phyloP scores from a whole-genome alignment of 2,888 invertebrate species.

The Saturnia pavonia region DNA sequence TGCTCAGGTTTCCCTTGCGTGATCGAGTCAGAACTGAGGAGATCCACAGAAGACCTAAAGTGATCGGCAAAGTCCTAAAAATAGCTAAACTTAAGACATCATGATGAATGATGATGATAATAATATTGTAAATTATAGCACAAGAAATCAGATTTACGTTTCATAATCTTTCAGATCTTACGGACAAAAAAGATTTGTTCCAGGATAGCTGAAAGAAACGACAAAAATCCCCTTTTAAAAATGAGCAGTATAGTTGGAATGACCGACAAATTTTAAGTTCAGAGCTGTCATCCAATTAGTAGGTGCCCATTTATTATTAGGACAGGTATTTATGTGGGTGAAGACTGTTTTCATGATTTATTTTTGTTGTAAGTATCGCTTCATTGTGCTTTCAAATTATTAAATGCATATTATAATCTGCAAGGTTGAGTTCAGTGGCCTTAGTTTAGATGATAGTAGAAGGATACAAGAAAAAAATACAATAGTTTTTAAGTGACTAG shows the following conservation, averaged over 20 bases:
- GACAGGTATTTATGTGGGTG: slow-evolving; percentile 23
- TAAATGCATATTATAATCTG: not conserved
- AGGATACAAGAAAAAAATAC: not conserved
- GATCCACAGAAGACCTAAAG: too few relatives aligned
- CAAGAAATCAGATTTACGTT: not conserved
- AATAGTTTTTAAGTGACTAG: too few relatives aligned
- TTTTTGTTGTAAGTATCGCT: not conserved
- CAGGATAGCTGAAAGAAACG: too few relatives aligned
- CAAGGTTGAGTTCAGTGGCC: not conserved
- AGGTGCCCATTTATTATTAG: slow-evolving; percentile 20
- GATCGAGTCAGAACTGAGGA: too few relatives aligned
- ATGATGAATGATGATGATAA: not conserved
- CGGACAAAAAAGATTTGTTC: not conserved
- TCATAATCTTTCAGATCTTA: not conserved
- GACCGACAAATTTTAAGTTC: slow-evolving; percentile 14
- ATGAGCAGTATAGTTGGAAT: not conserved
- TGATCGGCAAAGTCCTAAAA: too few relatives aligned
- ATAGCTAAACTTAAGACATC: too few relatives aligned
- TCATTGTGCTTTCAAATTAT: not conserved
- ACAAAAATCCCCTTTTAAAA: slow-evolving; percentile 2
- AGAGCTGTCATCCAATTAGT: slow-evolving; percentile 11
- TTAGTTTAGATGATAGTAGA: not conserved
- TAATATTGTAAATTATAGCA: not conserved
- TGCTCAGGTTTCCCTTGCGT: too few relatives aligned
- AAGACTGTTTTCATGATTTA: slow-evolving; percentile 10